A percentile compares a stretch with the other conserved stretches of the same genome.
Conservation (phyloP, 2,113 vertebrate species). For the Euleptes europaea region DNA sequence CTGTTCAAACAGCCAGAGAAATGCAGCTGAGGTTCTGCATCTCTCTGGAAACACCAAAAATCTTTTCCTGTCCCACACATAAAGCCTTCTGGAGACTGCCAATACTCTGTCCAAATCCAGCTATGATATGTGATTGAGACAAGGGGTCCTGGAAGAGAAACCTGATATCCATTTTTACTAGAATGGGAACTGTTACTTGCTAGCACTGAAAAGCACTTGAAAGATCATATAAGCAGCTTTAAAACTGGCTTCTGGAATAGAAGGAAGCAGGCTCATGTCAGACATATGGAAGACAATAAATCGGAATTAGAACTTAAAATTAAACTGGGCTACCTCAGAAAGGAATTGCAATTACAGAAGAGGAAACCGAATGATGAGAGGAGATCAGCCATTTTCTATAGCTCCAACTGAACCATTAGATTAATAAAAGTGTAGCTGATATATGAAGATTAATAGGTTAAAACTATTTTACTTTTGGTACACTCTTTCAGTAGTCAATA, state of each 20-base stretch:
- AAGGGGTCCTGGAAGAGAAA: too few species aligned
- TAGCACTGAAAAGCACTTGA: background rate
- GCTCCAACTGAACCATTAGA: too few species aligned
- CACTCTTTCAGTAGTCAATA: too few species aligned
- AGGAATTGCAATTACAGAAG: background rate
- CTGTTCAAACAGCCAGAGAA: too few species aligned
- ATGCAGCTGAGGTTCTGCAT: too few species aligned
- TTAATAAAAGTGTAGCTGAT: background rate
- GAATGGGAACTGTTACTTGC: background rate
- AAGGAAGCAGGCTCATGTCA: background rate
- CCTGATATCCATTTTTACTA: background rate
- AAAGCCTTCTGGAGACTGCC: background rate
- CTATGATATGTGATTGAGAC: background rate
- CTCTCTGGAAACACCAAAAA: too few species aligned
- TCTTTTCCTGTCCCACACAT: background rate
- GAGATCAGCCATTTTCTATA: background rate
- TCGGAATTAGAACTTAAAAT: background rate
- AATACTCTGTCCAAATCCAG: background rate
- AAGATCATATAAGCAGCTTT: background rate
- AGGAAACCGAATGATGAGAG: background rate
- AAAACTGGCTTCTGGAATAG: background rate
- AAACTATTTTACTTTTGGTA: background rate
- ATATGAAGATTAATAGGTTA: background rate
- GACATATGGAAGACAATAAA: background rate
- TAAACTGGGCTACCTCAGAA: background rate